These are phyloP conservation scores for Lates japonicus DNA, from an alignment of 2,797 vertebrate species.

Conservation along the genomic window DNA sequence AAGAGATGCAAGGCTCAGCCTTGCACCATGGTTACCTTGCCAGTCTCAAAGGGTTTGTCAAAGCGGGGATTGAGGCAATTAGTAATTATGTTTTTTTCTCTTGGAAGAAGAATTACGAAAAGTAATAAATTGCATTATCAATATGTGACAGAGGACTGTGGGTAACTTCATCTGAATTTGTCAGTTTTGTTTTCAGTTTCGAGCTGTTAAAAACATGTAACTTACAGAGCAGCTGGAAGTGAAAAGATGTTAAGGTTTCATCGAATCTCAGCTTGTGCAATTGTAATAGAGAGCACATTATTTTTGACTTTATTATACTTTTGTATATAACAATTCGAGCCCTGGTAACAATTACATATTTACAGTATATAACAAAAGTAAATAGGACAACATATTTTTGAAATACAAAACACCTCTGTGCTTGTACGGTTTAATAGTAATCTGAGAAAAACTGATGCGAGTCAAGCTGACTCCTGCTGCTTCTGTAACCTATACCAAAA, in stretches of 20 bases:
- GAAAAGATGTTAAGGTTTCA: constrained; percentile 13
- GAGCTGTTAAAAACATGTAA: constrained; percentile 46
- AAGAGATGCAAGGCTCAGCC: constrained; percentile 58
- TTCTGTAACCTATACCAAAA: constrained; percentile 15
- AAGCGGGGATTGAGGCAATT: constrained; percentile 66
- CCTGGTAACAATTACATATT: background rate
- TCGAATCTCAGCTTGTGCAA: background rate
- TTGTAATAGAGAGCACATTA: background rate
- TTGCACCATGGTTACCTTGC: constrained; percentile 54
- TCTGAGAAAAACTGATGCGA: constrained; percentile 31
- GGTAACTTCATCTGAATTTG: constrained; percentile 40
- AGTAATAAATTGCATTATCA: no score
- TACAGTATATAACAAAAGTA: background rate
- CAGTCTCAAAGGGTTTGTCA: constrained; percentile 66
- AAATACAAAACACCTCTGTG: constrained; percentile 4
- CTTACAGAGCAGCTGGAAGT: constrained; percentile 28
- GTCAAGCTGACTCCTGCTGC: background rate
- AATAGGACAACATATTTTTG: constrained; percentile 2
- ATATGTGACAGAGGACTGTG: constrained; percentile 42
- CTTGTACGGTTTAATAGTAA: background rate
- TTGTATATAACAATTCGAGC: background rate
- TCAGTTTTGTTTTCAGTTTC: constrained; percentile 53
- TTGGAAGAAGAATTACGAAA: constrained; percentile 60
- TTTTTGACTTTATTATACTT: constrained; percentile 17
- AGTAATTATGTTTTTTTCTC: constrained; percentile 74